Evolutionary conservation across 2,888 invertebrate genomes (phyloP).

Genomic region (Scotopteryx bipunctaria): DNA sequence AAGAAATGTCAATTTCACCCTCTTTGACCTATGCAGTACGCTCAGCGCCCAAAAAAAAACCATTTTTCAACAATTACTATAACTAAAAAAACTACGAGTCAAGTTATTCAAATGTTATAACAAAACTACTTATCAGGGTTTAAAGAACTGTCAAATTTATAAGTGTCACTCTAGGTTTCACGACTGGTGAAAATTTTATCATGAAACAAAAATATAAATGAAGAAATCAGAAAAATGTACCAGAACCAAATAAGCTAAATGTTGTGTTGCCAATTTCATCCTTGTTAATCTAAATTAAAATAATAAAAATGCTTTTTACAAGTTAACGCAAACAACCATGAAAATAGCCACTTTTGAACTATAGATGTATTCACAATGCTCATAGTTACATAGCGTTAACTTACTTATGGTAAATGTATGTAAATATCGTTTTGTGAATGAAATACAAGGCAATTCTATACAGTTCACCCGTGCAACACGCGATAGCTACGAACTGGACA

Average conservation of each 20-base stretch:
- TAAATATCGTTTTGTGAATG: slow-evolving; percentile 4
- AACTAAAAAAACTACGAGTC: neutral
- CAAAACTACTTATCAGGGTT: no score
- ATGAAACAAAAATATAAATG: slow-evolving; percentile 28
- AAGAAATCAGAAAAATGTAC: slow-evolving; percentile 62
- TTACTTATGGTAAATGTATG: neutral
- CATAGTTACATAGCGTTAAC: neutral
- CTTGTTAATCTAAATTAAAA: neutral
- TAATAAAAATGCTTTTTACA: no score
- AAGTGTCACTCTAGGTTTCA: no score
- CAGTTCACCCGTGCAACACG: slow-evolving; percentile 16
- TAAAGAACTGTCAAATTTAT: neutral
- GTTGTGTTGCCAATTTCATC: slow-evolving; percentile 4
- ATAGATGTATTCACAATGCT: neutral
- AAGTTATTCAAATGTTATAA: slow-evolving; percentile 16
- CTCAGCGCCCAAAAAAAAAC: neutral
- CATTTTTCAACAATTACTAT: slow-evolving; percentile 18
- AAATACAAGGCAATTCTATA: slow-evolving; percentile 8
- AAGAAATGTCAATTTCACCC: slow-evolving; percentile 25
- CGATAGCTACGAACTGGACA: no score
- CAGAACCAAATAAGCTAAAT: slow-evolving; percentile 70
- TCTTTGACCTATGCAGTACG: slow-evolving; percentile 40
- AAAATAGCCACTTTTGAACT: no score
- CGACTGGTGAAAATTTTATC: slow-evolving; percentile 5
- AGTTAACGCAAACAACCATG: no score